Conservation (phyloP, 2,888 invertebrate genomes). For the Drosophila cognata region DNA sequence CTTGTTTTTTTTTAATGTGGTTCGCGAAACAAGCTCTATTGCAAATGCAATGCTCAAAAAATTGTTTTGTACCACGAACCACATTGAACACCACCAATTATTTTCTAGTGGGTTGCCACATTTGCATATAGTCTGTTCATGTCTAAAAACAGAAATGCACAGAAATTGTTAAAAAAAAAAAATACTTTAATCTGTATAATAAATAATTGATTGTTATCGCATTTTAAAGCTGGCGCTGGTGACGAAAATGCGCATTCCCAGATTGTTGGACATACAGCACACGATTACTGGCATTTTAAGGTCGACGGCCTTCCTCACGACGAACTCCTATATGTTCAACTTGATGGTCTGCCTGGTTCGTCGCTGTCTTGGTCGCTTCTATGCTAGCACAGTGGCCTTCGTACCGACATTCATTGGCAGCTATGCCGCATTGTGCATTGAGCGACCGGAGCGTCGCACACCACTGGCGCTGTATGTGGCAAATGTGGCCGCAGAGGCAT, state of each 20-base stretch:
- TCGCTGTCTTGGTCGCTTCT: constrained; percentile 88
- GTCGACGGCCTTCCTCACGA: constrained; percentile 90
- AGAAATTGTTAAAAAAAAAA: not conserved
- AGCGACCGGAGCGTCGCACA: constrained; percentile 89
- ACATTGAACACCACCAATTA: not conserved
- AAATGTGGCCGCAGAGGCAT: constrained; percentile 92
- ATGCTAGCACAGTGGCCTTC: constrained; percentile 89
- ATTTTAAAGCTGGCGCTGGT: constrained; percentile 87
- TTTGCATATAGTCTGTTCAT: not conserved
- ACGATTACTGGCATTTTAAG: constrained; percentile 89
- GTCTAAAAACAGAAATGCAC: not conserved
- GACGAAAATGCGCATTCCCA: constrained; percentile 88
- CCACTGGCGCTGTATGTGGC: constrained; percentile 92
- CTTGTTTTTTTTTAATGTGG: too few relatives aligned
- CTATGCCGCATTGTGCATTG: constrained; percentile 89
- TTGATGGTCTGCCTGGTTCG: constrained; percentile 89
- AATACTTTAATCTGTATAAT: not conserved
- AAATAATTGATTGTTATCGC: not conserved
- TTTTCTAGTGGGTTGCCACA: not conserved
- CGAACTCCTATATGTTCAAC: constrained; percentile 90
- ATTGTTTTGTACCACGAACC: not conserved
- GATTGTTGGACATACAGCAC: constrained; percentile 87
- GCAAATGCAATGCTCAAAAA: not conserved
- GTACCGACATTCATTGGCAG: constrained; percentile 90
- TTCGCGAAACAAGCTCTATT: too few relatives aligned